Percentiles rank a stretch among this genome's conserved stretches.
phyloP scores from a whole-genome alignment of 1,140 invertebrate species.

The Radopholus similis region DNA sequence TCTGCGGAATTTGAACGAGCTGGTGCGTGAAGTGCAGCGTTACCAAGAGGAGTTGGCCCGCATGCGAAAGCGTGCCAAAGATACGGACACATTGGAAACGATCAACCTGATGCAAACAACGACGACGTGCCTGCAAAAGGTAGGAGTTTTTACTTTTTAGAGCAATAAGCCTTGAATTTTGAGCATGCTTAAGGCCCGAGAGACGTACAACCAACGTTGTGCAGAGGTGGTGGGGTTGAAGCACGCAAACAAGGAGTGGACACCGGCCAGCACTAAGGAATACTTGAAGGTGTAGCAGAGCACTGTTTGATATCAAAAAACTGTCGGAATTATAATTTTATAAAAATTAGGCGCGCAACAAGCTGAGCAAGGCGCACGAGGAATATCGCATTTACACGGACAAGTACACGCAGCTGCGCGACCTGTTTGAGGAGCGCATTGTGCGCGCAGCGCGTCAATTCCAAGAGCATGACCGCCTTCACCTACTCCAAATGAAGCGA shows the following conservation, averaged over 20 bases:
- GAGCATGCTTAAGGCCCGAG: constrained; percentile 56
- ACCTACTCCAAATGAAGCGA: constrained; percentile 45
- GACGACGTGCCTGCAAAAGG: constrained; percentile 60
- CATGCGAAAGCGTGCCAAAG: constrained; percentile 50
- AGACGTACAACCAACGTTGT: constrained; percentile 54
- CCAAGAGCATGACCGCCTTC: constrained; percentile 43
- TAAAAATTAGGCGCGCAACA: constrained; percentile 43
- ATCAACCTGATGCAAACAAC: constrained; percentile 60
- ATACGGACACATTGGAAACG: constrained; percentile 53
- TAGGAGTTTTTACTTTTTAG: constrained; percentile 16
- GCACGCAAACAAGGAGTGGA: constrained; percentile 31
- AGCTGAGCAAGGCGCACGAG: constrained; percentile 52
- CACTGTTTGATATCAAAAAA: constrained; percentile 2
- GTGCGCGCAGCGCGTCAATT: constrained; percentile 31
- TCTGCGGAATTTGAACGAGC: constrained; percentile 48
- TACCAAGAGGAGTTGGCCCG: constrained; percentile 51
- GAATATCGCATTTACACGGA: constrained; percentile 57
- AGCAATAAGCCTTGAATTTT: background rate
- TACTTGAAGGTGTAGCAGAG: constrained; percentile 37
- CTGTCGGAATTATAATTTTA: background rate
- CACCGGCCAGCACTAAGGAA: constrained; percentile 43
- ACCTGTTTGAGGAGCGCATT: constrained; percentile 57
- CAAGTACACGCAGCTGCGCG: constrained; percentile 51
- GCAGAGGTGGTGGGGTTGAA: constrained; percentile 45
- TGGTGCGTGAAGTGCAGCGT: constrained; percentile 41